Evolutionary conservation across 2,888 invertebrate genomes (phyloP).

Genomic region (Melanostoma mellinum): DNA sequence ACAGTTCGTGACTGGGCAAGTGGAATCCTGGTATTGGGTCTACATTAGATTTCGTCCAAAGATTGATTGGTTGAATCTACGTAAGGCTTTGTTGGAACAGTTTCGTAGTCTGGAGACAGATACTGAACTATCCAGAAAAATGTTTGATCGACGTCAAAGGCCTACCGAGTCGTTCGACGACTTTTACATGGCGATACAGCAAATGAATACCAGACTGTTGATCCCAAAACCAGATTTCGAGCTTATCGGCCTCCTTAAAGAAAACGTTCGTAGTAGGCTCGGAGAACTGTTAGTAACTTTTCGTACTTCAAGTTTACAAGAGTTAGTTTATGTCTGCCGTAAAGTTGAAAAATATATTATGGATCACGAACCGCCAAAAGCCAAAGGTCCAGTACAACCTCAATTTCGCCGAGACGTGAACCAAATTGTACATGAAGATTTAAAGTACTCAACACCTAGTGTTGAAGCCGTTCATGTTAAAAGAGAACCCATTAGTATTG

Average conservation of each 20-base stretch:
- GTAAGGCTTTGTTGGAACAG: neutral
- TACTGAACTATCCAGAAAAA: conserved; percentile 5
- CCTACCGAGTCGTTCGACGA: conserved; percentile 6
- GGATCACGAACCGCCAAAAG: neutral
- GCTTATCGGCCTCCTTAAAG: conserved; percentile 4
- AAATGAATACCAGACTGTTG: conserved; percentile 5
- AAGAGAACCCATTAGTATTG: neutral
- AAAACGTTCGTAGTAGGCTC: conserved; percentile 12
- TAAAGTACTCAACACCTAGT: neutral
- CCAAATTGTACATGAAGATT: conserved; percentile 1
- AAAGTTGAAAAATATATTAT: conserved; percentile 1
- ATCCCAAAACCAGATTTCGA: conserved; percentile 7
- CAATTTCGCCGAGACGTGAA: conserved; percentile 4
- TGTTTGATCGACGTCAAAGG: conserved; percentile 10
- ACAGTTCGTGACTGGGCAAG: neutral
- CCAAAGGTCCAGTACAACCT: conserved; percentile 6
- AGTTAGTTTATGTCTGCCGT: conserved; percentile 6
- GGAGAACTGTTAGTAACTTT: neutral
- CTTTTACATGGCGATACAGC: conserved; percentile 8
- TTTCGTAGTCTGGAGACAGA: conserved; percentile 1
- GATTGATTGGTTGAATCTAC: neutral
- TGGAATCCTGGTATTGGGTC: neutral
- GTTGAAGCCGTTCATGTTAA: neutral
- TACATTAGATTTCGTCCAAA: neutral
- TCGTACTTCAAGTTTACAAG: neutral